Percentiles rank a stretch among this genome's conserved stretches.
These are phyloP conservation scores for Sphecodes monilicornis DNA, from an alignment of 2,888 invertebrate genomes.

Conservation along the genomic window DNA sequence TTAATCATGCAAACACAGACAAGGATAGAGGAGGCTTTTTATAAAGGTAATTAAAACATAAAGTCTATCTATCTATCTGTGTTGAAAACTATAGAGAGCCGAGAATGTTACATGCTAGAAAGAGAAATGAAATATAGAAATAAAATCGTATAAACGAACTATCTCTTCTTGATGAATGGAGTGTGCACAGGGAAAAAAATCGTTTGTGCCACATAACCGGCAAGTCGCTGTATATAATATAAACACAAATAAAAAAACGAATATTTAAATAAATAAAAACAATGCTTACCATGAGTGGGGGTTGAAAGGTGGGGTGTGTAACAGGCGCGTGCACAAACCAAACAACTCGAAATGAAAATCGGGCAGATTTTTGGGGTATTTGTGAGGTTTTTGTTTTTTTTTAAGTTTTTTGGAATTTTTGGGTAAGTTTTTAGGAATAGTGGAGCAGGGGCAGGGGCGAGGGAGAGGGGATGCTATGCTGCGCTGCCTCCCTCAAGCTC, in stretches of 20 bases:
- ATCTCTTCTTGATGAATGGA: slow-evolving; percentile 41
- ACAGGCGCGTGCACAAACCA: slow-evolving; percentile 85
- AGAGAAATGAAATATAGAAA: slow-evolving; percentile 32
- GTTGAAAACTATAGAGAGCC: slow-evolving; percentile 22
- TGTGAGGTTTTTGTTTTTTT: slow-evolving; percentile 71
- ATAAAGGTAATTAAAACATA: slow-evolving; percentile 49
- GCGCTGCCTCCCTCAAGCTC: slow-evolving; percentile 85
- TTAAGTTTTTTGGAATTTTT: slow-evolving; percentile 70
- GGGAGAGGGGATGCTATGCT: slow-evolving; percentile 82
- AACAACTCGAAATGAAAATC: slow-evolving; percentile 85
- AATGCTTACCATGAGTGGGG: slow-evolving; percentile 84
- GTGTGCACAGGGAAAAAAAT: slow-evolving; percentile 61
- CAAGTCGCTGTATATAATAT: slow-evolving; percentile 62
- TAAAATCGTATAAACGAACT: slow-evolving; percentile 38
- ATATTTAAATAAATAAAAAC: slow-evolving; percentile 83
- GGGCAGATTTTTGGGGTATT: slow-evolving; percentile 80
- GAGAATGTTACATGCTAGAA: slow-evolving; percentile 36
- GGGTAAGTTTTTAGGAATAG: slow-evolving; percentile 61
- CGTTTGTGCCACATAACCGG: slow-evolving; percentile 61
- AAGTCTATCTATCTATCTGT: slow-evolving; percentile 26
- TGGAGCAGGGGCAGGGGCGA: slow-evolving; percentile 69
- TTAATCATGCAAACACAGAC: slow-evolving; percentile 77
- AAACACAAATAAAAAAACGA: slow-evolving; percentile 69
- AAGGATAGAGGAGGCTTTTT: slow-evolving; percentile 63
- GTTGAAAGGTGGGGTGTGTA: slow-evolving; percentile 84